These are phyloP conservation scores for Melanotaenia duboulayi DNA, from an alignment of 2,113 vertebrate genomes.

Conservation along the genomic window DNA sequence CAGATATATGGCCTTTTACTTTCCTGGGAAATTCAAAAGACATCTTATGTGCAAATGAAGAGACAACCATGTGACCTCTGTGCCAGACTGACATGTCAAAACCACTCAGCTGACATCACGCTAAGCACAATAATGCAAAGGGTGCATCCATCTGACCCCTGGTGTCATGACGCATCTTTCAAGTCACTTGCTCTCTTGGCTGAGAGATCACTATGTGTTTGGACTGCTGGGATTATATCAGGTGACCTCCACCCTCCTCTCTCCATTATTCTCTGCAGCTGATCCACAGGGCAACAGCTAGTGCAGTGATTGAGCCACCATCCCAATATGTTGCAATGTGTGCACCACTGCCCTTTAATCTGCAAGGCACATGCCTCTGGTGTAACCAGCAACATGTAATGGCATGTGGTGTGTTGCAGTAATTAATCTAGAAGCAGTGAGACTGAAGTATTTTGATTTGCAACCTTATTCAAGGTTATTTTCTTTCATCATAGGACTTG, in stretches of 20 bases:
- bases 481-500: not conserved
- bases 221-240: slow-evolving; percentile 15
- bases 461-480: not conserved
- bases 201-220: not conserved
- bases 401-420: not conserved
- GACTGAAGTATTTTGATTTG: slow-evolving; percentile 3
- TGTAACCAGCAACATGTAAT: slow-evolving; percentile 20
- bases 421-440: not conserved
- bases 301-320: slow-evolving; percentile 20
- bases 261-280: not conserved
- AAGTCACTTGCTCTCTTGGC: not conserved
- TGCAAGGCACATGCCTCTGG: slow-evolving; percentile 28
- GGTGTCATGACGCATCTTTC: slow-evolving; percentile 15
- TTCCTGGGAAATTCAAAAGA: slow-evolving; percentile 37
- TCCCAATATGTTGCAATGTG: slow-evolving; percentile 49
- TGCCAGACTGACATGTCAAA: slow-evolving; percentile 29
- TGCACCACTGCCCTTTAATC: slow-evolving; percentile 47
- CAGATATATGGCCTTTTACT: not conserved
- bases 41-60: slow-evolving; percentile 38
- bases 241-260: not conserved
- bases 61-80: slow-evolving; percentile 28
- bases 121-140: not conserved
- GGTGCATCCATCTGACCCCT: not conserved
- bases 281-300: slow-evolving; percentile 1
- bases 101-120: slow-evolving; percentile 23